Evolutionary conservation across 1,140 invertebrate genomes (phyloP).

Genomic region (Trachymyrmex cornetzi): DNA sequence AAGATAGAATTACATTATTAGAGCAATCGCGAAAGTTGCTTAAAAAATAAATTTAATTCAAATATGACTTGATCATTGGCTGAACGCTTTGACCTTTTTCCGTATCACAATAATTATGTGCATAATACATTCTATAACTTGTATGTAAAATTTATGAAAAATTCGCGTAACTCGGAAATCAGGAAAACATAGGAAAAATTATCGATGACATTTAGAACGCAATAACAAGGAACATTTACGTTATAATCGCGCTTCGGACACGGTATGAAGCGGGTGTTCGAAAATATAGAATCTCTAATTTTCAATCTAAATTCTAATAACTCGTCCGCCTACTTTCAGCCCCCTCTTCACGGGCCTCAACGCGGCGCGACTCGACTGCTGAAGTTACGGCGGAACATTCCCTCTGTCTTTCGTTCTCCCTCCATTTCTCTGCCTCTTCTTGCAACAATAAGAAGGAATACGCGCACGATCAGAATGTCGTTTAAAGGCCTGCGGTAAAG

Average conservation of each 20-base stretch:
- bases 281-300: constrained; percentile 72
- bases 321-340: constrained; percentile 64
- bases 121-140: background rate
- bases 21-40: background rate
- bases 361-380: constrained; percentile 59
- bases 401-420: constrained; percentile 27
- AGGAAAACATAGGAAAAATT: background rate
- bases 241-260: constrained; percentile 41
- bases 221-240: constrained; percentile 14
- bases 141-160: background rate
- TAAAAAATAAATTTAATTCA: constrained; percentile 3
- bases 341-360: constrained; percentile 53
- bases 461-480: constrained; percentile 75
- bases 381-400: constrained; percentile 68
- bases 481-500: constrained; percentile 73
- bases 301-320: constrained; percentile 77
- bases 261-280: constrained; percentile 39
- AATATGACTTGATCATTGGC: background rate
- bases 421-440: constrained; percentile 46
- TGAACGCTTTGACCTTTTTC: background rate
- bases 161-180: background rate
- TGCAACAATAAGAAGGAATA: constrained; percentile 73
- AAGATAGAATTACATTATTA: background rate
- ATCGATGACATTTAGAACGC: background rate
- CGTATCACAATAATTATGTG: background rate